These are phyloP conservation scores for Caracal caracal DNA, from an alignment of 2,113 vertebrate genomes.

Conservation along the genomic window DNA sequence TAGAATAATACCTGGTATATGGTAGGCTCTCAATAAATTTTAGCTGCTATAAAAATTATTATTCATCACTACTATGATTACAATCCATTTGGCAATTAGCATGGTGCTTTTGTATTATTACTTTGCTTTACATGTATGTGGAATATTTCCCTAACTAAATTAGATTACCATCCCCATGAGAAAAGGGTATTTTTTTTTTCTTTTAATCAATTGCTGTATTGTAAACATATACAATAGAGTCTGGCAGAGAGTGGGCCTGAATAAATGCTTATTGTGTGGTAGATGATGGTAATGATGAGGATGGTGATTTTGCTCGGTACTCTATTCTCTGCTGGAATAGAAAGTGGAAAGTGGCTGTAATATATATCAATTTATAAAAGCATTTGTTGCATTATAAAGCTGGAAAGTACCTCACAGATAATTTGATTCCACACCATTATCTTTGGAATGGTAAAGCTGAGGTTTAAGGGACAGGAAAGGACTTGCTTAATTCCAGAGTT, in stretches of 20 bases:
- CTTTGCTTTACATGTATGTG: not conserved
- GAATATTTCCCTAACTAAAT: constrained; percentile 10
- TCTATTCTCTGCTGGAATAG: not conserved
- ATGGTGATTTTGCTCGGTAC: not conserved
- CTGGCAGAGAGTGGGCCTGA: not conserved
- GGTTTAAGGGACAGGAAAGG: not conserved
- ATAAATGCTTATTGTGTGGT: constrained; percentile 8
- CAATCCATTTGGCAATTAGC: not conserved
- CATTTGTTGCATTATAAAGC: not conserved
- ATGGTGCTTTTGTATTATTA: constrained; percentile 12
- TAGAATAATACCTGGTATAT: not conserved
- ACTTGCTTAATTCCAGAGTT: not conserved
- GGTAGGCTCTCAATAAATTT: constrained; percentile 5
- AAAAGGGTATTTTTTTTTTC: not conserved
- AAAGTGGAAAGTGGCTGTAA: not conserved
- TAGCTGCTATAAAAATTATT: not conserved
- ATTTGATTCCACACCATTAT: not conserved
- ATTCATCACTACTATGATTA: not conserved
- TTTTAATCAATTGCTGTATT: not conserved
- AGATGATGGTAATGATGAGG: not conserved
- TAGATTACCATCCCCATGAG: not conserved
- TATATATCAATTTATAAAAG: not conserved
- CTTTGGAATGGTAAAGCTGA: not conserved
- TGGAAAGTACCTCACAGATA: not conserved
- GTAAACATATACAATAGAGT: not conserved